Base-by-base conservation (phyloP, 2,113 vertebrate genomes). In the Aspidoscelis tigris region DNA sequence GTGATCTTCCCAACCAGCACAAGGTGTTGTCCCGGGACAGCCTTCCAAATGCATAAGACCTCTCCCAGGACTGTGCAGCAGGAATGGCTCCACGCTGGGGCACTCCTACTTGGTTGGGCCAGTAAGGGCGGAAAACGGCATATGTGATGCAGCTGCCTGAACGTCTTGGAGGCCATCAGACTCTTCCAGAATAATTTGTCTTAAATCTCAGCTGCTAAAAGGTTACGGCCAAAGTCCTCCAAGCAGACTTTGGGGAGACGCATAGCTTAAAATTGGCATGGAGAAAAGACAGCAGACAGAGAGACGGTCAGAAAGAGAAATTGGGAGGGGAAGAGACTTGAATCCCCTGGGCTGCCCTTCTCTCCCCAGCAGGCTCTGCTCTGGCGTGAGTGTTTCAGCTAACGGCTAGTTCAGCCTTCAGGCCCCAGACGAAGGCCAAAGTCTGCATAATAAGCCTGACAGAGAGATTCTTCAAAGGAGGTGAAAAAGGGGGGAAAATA, bases 381-480 rank as follows among this genome's bases (percentile, higher is more conserved):
- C 78, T 0, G 61, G 8, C 39, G 26, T 0, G 0, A 0, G 1
- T 24, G 64, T 77, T 91, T 81, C 75, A 77, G 65, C 81, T 90
- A 88, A 94, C 89, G 86, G 91, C 88, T 84, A 55, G 84, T 93
- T 88, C 90, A 93, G 93, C 91, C 89, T 91, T 86, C 92, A 91
- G 88, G 73, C 2, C 6, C 77, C 90, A 91, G 92, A 91, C 7
- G 82, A 92, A 92, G 92, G 91, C 92, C 93, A 93, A 91, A 90
- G 69, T 82, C 80, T 55, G 69, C 65, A 71, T 89, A 89, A 93
- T 88, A 92, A 91, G 77, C 85, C 85, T 90, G 82, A 11, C 77
- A 71, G 90, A 68, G 89, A 87, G 90, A 93, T 89, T 88, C 91
- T 88, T 93, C 84, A 89, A 91, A 83, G 87, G 81, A 85, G 69